Conservation (phyloP, 2,797 vertebrate genomes). For the Peromyscus eremicus region DNA sequence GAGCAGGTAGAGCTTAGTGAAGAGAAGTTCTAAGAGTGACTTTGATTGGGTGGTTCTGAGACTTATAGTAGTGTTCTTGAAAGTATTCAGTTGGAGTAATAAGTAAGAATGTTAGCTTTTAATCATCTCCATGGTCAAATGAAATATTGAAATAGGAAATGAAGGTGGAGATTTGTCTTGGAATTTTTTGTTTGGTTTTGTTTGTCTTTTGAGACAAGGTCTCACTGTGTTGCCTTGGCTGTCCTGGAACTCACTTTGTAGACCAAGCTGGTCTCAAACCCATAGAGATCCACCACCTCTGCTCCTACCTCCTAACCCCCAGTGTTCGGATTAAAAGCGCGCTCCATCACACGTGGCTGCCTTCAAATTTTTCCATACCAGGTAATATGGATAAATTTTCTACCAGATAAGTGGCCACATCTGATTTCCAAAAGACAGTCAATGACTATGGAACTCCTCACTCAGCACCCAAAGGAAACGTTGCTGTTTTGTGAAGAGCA, state of each 20-base stretch:
- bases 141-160: constrained; percentile 1
- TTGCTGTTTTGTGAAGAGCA: neutral
- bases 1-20: neutral
- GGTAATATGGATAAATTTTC: neutral
- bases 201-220: neutral
- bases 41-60: constrained; percentile 22
- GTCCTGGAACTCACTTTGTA: neutral
- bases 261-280: neutral
- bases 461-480: constrained; percentile 1
- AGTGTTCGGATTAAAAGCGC: neutral
- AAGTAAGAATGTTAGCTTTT: constrained; percentile 23
- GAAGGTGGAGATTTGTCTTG: constrained; percentile 17
- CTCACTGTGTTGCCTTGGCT: neutral
- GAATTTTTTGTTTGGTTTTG: neutral
- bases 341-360: neutral
- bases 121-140: neutral
- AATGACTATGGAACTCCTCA: neutral
- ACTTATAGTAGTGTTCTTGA: constrained; percentile 11
- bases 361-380: neutral
- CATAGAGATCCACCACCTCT: neutral
- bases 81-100: constrained; percentile 1
- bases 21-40: neutral
- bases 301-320: neutral
- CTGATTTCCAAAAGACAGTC: neutral
- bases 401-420: constrained; percentile 19